Percentiles rank a stretch among this genome's conserved stretches.
Conservation (phyloP, 2,113 vertebrate species). For the Pelmatolapia mariae region DNA sequence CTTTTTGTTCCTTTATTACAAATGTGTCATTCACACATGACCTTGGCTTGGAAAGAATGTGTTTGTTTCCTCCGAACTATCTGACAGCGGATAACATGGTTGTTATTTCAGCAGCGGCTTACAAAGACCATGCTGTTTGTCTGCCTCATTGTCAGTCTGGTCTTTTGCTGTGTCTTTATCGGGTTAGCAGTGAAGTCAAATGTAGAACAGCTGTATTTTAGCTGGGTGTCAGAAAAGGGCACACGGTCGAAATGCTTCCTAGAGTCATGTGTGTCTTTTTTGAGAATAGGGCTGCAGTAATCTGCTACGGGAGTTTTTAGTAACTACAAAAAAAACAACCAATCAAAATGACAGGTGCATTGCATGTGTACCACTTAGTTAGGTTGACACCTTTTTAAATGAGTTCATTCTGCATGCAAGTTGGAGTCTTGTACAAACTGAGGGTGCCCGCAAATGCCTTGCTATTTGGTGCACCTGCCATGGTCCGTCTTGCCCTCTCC, state of each 20-base stretch:
- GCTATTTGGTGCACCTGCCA: conserved; percentile 8
- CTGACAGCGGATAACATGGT: background rate
- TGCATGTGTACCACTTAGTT: background rate
- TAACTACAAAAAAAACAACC: background rate
- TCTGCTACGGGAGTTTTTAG: background rate
- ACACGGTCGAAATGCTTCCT: background rate
- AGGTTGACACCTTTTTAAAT: background rate
- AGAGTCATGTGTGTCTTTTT: background rate
- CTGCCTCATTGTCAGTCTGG: background rate
- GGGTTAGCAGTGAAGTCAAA: background rate
- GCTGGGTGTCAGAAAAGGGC: background rate
- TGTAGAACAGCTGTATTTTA: background rate
- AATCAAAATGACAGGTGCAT: background rate
- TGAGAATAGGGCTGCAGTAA: background rate
- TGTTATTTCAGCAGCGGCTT: background rate
- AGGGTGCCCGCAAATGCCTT: background rate
- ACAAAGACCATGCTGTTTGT: background rate
- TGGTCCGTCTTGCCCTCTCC: background rate
- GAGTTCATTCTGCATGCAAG: background rate
- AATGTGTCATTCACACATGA: background rate
- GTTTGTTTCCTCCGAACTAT: background rate
- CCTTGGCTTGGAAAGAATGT: background rate
- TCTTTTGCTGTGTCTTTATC: background rate
- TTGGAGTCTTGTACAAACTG: background rate
- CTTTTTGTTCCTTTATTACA: background rate